Base-by-base conservation (phyloP, 2,888 invertebrate genomes). In the Diplazon laetatorius region DNA sequence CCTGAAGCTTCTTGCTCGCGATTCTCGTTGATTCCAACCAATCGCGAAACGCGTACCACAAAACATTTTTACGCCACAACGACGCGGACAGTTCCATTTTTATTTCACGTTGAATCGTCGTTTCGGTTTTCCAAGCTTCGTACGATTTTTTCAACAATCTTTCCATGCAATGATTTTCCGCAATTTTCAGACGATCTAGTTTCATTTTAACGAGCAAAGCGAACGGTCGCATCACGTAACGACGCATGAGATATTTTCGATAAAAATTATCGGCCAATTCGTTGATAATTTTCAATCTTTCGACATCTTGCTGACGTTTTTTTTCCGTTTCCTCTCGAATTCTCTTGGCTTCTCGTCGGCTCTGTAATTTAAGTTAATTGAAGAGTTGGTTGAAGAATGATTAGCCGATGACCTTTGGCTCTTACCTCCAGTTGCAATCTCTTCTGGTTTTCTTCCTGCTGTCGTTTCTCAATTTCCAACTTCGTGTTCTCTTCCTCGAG, bases 1-100 rank as follows among this genome's bases (percentile, higher is more conserved):
- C 95, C 91, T 95, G 94, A 85, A 92, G 91, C 87, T 94, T 94
- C 80, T 93, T 91, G 8, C 74, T 85, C n/a, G 74, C 80, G 25
- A 84, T 79, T 20, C 73, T 81, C 0, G 81, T 71, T 2, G 76
- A 30, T 1, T 76, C 48, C 55, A 76, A 83, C 90, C 90, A 91
- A 14, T 83, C 59, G 20, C 39, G 75, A 12, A 90, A 86, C 0
- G 62, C 59, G 48, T 62, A 78, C 73, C 78, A 79, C 30, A 86
- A 55, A 48, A 91, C 73, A 73, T 87, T 89, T 57, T 80, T 82
- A 1, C 85, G 76, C 69, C 86, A 86, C 0, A 87, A 63, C 2
- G 78, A 74, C 10, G 50, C 37, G 6, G 86, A 87, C 35, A 85
- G 62, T 66, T 87, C 80, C 1, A 77, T 35, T 75, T 87, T 88